phyloP scores from a whole-genome alignment of 2,113 vertebrate genomes.

The Tamias sibiricus region DNA sequence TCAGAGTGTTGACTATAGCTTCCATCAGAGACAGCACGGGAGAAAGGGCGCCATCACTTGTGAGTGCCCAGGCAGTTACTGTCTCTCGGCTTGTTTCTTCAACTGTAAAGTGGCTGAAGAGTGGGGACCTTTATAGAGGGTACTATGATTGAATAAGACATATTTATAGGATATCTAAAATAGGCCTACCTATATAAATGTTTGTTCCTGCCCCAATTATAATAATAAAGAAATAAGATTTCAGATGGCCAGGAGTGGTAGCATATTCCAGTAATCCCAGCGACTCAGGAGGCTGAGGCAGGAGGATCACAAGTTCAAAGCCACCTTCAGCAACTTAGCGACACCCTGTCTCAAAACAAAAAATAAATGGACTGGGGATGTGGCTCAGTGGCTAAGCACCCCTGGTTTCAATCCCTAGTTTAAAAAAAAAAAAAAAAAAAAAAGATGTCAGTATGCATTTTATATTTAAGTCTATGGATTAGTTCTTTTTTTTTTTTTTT shows the following conservation, averaged over 20 bases:
- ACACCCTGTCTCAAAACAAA: too few relatives aligned
- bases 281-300: too few relatives aligned
- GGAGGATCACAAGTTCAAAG: too few relatives aligned
- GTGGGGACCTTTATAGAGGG: background rate
- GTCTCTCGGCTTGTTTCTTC: background rate
- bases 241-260: too few relatives aligned
- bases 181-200: background rate
- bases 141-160: background rate
- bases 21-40: too few relatives aligned
- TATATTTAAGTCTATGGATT: background rate
- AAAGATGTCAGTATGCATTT: background rate
- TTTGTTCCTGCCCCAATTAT: background rate
- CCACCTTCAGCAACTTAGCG: too few relatives aligned
- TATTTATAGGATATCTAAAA: background rate
- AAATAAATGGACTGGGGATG: too few relatives aligned
- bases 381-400: too few relatives aligned
- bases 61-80: background rate
- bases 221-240: background rate
- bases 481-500: background rate
- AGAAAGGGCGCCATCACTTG: background rate
- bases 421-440: too few relatives aligned
- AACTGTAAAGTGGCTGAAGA: background rate
- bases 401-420: too few relatives aligned
- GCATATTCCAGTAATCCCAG: too few relatives aligned
- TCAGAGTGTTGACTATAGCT: background rate